Evolutionary conservation across 2,888 invertebrate species (phyloP).

Genomic region (Alloscopus bannaensis): DNA sequence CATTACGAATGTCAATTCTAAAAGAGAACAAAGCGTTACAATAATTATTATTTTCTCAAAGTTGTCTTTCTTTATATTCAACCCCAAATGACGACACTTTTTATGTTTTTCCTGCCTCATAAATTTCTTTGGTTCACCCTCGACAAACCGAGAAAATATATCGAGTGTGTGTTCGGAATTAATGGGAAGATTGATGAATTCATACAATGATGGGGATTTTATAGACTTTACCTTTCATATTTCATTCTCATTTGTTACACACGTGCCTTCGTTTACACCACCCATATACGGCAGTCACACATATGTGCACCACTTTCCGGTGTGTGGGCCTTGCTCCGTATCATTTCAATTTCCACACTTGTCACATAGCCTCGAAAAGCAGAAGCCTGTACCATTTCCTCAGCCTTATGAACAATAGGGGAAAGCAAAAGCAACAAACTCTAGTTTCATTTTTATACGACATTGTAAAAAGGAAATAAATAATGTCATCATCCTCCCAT

Average conservation of each 20-base stretch:
- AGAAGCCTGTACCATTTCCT: background rate
- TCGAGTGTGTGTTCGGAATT: conserved; percentile 1
- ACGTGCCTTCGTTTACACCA: too few relatives aligned
- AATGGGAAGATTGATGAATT: conserved; percentile 23
- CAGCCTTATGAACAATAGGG: conserved; percentile 1
- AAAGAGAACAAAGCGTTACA: too few relatives aligned
- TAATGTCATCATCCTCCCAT: conserved; percentile 18
- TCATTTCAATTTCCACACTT: conserved; percentile 24
- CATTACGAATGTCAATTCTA: background rate
- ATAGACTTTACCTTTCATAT: conserved; percentile 13
- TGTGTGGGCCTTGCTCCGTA: too few relatives aligned
- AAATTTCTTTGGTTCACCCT: conserved; percentile 7
- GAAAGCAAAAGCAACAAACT: background rate
- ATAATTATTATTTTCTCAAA: background rate
- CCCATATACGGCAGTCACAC: too few relatives aligned
- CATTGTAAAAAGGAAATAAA: conserved; percentile 24
- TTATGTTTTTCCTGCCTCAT: conserved; percentile 12
- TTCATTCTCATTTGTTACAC: conserved; percentile 21
- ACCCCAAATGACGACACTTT: background rate
- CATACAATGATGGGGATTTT: conserved; percentile 14
- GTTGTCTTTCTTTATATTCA: background rate
- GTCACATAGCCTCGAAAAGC: conserved; percentile 1
- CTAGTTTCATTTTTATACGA: background rate
- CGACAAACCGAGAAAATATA: background rate
- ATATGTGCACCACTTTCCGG: conserved; percentile 1